Evolutionary conservation across 2,113 vertebrate genomes (phyloP).

Genomic region (Circaetus cinerascens): DNA sequence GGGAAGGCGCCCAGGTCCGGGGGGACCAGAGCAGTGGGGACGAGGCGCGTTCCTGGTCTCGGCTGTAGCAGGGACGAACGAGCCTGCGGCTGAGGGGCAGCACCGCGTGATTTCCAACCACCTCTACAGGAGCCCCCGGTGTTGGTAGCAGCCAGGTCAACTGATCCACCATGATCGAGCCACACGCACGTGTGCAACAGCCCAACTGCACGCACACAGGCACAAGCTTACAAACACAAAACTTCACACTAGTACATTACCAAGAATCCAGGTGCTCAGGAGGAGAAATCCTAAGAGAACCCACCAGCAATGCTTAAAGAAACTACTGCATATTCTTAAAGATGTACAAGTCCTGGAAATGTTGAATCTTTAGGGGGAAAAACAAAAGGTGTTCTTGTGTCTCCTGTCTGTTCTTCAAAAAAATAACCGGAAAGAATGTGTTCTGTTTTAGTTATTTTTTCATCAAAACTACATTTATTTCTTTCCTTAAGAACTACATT

Average conservation of each 20-base stretch:
- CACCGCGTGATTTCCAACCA: fast-evolving
- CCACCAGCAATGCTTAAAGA: not conserved
- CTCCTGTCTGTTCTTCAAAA: not conserved
- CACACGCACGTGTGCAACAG: fast-evolving
- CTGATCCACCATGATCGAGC: fast-evolving
- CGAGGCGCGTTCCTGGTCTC: fast-evolving
- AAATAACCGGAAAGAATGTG: not conserved
- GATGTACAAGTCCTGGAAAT: not conserved
- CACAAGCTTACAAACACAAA: not conserved
- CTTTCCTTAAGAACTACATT: not conserved
- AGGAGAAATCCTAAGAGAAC: not conserved
- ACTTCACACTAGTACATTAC: no score
- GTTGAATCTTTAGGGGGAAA: not conserved
- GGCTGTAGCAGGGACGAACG: fast-evolving
- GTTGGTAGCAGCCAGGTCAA: not conserved
- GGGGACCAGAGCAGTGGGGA: fast-evolving
- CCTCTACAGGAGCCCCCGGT: fast-evolving
- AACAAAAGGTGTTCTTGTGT: not conserved
- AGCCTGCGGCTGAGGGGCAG: fast-evolving
- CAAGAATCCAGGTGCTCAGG: not conserved
- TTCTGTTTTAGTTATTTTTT: not conserved
- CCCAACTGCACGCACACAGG: fast-evolving
- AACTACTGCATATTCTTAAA: not conserved
- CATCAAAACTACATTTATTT: not conserved
- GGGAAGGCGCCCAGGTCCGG: not conserved